Base-by-base conservation (phyloP, 37 sponge, comb jelly and placozoan species). In the Hormiphora californensis region DNA sequence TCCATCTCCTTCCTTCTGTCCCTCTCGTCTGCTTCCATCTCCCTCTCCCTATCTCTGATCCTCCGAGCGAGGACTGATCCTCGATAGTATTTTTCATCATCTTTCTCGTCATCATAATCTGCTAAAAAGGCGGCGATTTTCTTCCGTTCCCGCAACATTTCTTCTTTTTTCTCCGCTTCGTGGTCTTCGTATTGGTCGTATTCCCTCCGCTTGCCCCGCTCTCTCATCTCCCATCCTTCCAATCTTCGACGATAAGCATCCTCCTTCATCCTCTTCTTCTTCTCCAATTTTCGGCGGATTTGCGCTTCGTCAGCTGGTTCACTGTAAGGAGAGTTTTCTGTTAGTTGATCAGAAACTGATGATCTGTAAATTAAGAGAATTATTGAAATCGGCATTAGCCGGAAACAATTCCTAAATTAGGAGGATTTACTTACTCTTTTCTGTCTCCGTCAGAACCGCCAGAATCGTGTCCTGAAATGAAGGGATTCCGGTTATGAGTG, bases 41-140 rank as follows among this genome's bases (percentile, higher is more conserved):
- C 98, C 30, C 90, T 39, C 51, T 92, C 94, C 5, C 98, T 40
- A 63, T 97, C 95, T 19, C 91, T 85, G 2, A 86, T 63, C 11
- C 93, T 86, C 0, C 94, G 91, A 34, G 89, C 54, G 40, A 89
- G 92, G 9, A 86, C 90, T 4, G 81, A 73, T 21, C 81, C 86
- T 93, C 81, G 9, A 85, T 97, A 97, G 87, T 94, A 94, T 61
- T 87, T 88, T 38, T 91, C 87, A 65, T 97, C 98, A 88, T 97
- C 92, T 63, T 92, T 90, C 0, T 92, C 95, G 78, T 97, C 98
- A 85, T 97, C 94, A 46, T 97, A 97, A 31, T 93, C 92, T 35
- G 88, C 91, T 19, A 97, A 78, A 46, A 93, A 93, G n/a, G 44
- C 81, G 5, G 51, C 54, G 4, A 73, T 41, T n/a, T 88, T 46